Evolutionary conservation across 2,797 vertebrate genomes (phyloP), one percentile per base, ranked within the genome.

Genomic region (Gallinago stenura): DNA sequence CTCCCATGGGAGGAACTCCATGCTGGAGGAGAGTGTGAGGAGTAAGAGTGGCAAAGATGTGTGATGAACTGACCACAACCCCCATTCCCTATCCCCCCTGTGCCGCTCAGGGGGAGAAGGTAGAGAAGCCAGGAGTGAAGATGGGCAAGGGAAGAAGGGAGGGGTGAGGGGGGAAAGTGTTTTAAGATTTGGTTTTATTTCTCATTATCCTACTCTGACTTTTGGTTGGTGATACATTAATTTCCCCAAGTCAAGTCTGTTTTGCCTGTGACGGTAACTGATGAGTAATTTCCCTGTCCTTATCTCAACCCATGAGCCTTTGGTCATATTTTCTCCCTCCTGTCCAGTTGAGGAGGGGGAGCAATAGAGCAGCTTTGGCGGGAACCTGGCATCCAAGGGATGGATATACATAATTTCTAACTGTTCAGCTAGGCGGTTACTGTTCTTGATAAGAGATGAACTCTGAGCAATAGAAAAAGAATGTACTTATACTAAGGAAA

Each of bases 71-170:
- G 46, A 48, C 17, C 2, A 0, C 33, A 79, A 31, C 2, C 10
- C 21, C 25, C 19, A 39, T 54, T 58, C 33, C 28, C 7, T 5
- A 0, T 48, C 15, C 35, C 39, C 19, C 8, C 15, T 50, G 33
- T 2, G 4, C 35, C 2, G 4, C 35, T 35, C 1, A 3, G 7
- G 8, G 4, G 15, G 25, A 46, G 10, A 53, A 45, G 14, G 17
- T 39, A 51, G 39, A 71, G 24, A 90, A 90, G 7, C 26, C 2
- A 4, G 10, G 12, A 68, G 35, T 30, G 22, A 73, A 61, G 10
- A 5, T 66, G 30, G 12, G 33, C 8, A 6, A 15, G 6, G 46
- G 39, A 90, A 76, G 64, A 83, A 69, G 22, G 24, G 26, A 45
- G 10, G 12, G 13, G 33, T 41, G 5, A 39, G 39, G 13, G 35